These are phyloP conservation scores for Notiomystis cincta DNA, from an alignment of 2,113 vertebrate species.

Conservation along the genomic window DNA sequence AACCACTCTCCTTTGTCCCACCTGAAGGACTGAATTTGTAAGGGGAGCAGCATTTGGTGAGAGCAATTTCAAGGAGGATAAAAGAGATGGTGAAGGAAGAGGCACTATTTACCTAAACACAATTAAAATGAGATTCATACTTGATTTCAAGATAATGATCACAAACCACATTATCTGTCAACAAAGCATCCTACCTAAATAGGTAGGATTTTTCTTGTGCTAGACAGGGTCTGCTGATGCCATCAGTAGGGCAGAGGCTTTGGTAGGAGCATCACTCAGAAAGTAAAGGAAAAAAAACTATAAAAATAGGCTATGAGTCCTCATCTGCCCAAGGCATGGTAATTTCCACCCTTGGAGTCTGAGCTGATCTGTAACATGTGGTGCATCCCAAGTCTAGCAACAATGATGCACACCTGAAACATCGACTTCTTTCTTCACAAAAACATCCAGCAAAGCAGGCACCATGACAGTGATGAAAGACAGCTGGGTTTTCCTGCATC, in stretches of 20 bases:
- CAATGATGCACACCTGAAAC: neutral
- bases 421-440: neutral
- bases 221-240: neutral
- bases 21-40: neutral
- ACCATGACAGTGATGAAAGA: neutral
- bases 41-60: neutral
- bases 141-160: neutral
- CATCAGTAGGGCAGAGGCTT: neutral
- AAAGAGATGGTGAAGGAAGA: neutral
- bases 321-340: neutral
- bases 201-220: neutral
- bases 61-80: neutral
- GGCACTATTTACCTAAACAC: neutral
- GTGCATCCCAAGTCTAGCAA: neutral
- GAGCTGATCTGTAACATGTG: accelerated
- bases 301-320: neutral
- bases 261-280: neutral
- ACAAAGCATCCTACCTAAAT: neutral
- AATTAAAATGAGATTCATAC: neutral
- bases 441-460: neutral
- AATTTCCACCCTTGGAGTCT: neutral
- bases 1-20: neutral
- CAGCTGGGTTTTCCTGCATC: neutral
- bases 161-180: neutral
- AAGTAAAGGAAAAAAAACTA: neutral